These are phyloP conservation scores for Malthinus seriepunctatus DNA, from an alignment of 2,888 invertebrate genomes.

Conservation along the genomic window DNA sequence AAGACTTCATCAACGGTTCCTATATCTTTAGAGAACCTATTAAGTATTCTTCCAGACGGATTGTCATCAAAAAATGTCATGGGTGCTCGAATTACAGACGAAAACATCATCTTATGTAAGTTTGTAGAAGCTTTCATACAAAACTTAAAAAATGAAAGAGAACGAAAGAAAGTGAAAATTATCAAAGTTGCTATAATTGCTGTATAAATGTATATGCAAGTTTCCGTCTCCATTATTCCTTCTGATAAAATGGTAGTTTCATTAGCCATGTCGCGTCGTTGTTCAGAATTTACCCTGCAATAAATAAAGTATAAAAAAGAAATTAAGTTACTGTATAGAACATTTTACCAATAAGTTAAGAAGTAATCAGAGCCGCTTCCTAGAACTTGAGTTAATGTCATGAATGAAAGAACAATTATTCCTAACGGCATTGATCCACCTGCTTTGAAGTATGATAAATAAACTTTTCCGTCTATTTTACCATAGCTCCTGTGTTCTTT, in stretches of 20 bases:
- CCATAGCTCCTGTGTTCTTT: slow-evolving; percentile 67
- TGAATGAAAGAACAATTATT: slow-evolving; percentile 63
- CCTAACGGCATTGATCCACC: slow-evolving; percentile 70
- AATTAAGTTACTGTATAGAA: slow-evolving; percentile 6
- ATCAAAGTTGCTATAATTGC: slow-evolving; percentile 46
- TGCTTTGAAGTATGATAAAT: slow-evolving; percentile 72
- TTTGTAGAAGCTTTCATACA: slow-evolving; percentile 60
- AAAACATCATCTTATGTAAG: slow-evolving; percentile 60
- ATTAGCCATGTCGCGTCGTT: slow-evolving; percentile 25
- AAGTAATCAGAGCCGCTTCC: slow-evolving; percentile 80
- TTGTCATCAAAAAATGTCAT: slow-evolving; percentile 73
- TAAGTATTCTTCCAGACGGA: slow-evolving; percentile 66
- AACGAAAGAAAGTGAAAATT: slow-evolving; percentile 53
- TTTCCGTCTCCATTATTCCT: slow-evolving; percentile 13
- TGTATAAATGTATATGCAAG: slow-evolving; percentile 53
- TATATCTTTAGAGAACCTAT: slow-evolving; percentile 74
- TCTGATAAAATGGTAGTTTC: too few relatives aligned
- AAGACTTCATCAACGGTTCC: slow-evolving; percentile 61
- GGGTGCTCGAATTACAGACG: slow-evolving; percentile 64
- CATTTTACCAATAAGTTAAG: slow-evolving; percentile 71
- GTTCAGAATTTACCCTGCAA: slow-evolving; percentile 48
- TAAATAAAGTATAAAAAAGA: slow-evolving; percentile 4
- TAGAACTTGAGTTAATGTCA: slow-evolving; percentile 67
- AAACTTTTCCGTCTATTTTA: slow-evolving; percentile 57
- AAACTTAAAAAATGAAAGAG: slow-evolving; percentile 57